Evolutionary conservation across 2,888 invertebrate genomes (phyloP).

Genomic region (Flexamia atlantica): DNA sequence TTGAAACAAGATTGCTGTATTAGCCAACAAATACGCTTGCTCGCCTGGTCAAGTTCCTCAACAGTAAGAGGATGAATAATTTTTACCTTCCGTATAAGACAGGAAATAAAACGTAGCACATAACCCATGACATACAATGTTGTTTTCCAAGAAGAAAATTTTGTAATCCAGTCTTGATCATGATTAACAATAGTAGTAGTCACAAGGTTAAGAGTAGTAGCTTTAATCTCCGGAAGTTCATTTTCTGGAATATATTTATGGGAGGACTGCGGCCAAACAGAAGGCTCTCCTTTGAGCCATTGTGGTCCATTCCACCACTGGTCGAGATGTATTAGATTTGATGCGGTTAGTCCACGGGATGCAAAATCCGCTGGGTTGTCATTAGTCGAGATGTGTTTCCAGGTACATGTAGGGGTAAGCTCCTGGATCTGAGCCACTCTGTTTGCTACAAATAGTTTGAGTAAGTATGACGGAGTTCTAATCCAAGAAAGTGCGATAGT

Average conservation of each 20-base stretch:
- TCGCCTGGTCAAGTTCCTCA: neutral
- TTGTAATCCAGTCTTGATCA: neutral
- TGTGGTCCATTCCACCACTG: conserved; percentile 66
- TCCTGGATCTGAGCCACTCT: conserved; percentile 63
- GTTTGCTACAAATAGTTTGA: conserved; percentile 64
- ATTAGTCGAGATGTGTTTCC: conserved; percentile 69
- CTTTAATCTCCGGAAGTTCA: neutral
- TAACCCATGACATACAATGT: neutral
- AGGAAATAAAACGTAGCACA: conserved; percentile 4
- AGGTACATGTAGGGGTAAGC: conserved; percentile 62
- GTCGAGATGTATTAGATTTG: neutral
- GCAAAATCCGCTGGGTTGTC: conserved; percentile 41
- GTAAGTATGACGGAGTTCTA: conserved; percentile 47
- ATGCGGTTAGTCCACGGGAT: conserved; percentile 42
- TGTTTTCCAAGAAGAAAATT: conserved; percentile 29
- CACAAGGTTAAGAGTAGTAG: neutral
- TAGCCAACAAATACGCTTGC: neutral
- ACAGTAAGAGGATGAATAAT: neutral
- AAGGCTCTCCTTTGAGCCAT: conserved; percentile 59
- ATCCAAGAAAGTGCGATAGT: conserved; percentile 64
- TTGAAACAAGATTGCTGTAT: neutral
- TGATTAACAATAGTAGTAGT: neutral
- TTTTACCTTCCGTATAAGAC: neutral
- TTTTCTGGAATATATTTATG: neutral
- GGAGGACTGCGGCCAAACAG: conserved; percentile 30